Evolutionary conservation across 2,888 invertebrate genomes (phyloP), one percentile per base, ranked within the genome.

Genomic region (Drosophila paranaensis): DNA sequence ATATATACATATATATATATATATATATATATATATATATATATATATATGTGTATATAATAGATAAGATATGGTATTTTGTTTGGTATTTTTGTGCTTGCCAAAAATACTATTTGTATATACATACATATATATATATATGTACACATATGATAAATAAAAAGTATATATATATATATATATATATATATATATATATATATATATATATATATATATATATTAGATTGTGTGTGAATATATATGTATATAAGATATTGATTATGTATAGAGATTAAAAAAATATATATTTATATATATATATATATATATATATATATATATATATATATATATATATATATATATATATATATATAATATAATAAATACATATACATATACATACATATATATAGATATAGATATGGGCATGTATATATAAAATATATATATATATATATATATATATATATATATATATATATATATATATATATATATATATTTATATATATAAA

Each of bases 401-500:
- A 27, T 3, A 27, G 1, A 27, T 27, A 27, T 30, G 6, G 0
- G 0, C 6, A 30, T 30, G 1, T 27, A 57, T 64, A 73, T 61
- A 63, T 58, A 53, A 37, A 27, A 57, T 68, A 73, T 64, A 64
- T 60, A 65, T 14, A 71, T 61, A 70, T 56, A 53, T 66, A 46
- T 46, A 57, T 42, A 53, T 62, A 43, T 60, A 63, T 69, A 64
- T 68, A 65, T 60, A 60, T 46, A 45, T 57, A 42, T 65, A 71
- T 50, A 62, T 64, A 54, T 51, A 61, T 51, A 56, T 57, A 61
- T 60, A 61, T 50, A 42, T 60, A 43, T 61, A 48, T 43, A 60
- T 51, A 54, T 33, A 51, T 54, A 56, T n/a, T 42, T 50, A 71
- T 65, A 65, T 65, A 66, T 68, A 79, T 81, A 85, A 90, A 90